Evolutionary conservation across 1,140 invertebrate species (phyloP).

Genomic region (Cardiocondyla obscurior): DNA sequence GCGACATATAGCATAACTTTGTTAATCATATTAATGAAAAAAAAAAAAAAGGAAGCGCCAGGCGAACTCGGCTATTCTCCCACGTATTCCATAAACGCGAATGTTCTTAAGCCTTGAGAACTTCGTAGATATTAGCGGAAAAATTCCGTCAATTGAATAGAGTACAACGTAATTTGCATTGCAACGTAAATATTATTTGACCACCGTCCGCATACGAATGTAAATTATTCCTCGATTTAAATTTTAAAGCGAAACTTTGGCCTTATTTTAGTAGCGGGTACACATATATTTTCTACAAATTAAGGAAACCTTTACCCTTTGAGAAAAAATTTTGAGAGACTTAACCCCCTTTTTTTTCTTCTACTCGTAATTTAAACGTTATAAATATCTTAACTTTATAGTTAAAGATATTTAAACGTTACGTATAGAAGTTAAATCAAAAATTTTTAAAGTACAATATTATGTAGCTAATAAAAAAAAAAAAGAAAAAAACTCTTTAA

Average conservation of each 20-base stretch:
- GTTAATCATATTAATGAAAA: slow-evolving; percentile 12
- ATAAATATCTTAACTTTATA: neutral
- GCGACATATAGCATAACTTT: neutral
- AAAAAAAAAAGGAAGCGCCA: too few relatives aligned
- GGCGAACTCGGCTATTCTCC: neutral
- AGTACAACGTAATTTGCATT: neutral
- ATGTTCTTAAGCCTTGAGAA: neutral
- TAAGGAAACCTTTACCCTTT: neutral
- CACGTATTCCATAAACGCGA: neutral
- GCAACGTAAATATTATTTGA: neutral
- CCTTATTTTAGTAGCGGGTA: neutral
- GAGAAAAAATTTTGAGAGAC: neutral
- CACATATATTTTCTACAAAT: neutral
- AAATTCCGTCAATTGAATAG: neutral
- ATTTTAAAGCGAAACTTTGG: neutral
- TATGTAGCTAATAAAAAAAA: neutral
- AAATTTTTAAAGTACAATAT: slow-evolving; percentile 1
- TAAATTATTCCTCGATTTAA: neutral
- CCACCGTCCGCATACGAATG: neutral
- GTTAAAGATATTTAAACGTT: neutral
- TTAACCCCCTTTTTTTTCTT: neutral
- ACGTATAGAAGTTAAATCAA: neutral
- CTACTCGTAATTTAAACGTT: neutral
- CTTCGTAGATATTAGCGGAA: neutral
- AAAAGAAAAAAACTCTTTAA: neutral